Conservation (phyloP, 2,797 vertebrate genomes). For the Sandelia bainsii region DNA sequence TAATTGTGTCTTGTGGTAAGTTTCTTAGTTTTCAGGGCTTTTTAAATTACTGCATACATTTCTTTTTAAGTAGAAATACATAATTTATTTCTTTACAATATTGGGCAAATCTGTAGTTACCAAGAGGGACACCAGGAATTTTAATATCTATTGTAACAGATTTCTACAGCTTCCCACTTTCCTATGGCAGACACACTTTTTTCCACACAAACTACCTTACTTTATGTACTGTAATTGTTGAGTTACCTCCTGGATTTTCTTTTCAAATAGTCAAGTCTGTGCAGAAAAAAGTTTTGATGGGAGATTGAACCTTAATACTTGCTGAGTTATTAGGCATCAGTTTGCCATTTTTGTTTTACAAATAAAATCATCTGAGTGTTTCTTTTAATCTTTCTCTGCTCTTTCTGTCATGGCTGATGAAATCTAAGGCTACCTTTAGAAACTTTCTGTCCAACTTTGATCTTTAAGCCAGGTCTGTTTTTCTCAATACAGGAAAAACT, state of each 20-base stretch:
- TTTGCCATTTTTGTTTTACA: background rate
- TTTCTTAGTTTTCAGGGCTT: constrained; percentile 90
- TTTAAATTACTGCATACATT: constrained; percentile 74
- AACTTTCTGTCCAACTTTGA: background rate
- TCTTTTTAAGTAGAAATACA: constrained; percentile 42
- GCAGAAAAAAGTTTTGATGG: background rate
- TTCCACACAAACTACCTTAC: constrained; percentile 16
- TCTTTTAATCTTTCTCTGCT: background rate
- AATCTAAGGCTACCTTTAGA: background rate
- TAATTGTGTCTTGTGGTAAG: constrained; percentile 99
- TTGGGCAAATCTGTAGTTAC: constrained; percentile 15
- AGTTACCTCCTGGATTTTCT: background rate
- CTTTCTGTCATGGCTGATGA: background rate
- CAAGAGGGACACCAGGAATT: background rate
- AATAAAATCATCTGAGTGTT: background rate
- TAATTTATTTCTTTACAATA: background rate
- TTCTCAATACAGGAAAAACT: background rate
- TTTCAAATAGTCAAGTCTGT: background rate
- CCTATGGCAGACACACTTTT: background rate
- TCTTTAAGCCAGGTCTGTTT: constrained; percentile 3
- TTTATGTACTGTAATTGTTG: background rate
- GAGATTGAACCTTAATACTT: background rate
- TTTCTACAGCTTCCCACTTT: constrained; percentile 6
- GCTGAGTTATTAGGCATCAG: background rate
- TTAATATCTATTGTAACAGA: background rate